Conservation (phyloP, 2,113 vertebrate species). For the Merops nubicus region DNA sequence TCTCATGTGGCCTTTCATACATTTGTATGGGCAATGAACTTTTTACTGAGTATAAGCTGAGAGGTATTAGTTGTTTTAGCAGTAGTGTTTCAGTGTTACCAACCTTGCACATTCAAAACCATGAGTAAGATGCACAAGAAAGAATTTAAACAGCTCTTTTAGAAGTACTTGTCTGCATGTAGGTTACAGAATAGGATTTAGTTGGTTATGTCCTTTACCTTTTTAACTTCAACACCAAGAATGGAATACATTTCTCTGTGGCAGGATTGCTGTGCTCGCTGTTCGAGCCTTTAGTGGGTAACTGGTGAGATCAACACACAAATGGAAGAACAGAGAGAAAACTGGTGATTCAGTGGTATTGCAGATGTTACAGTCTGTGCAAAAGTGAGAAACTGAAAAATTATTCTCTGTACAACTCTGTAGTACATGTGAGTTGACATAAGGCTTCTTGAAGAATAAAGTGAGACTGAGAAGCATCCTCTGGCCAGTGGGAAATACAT, state of each 20-base stretch:
- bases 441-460: background rate
- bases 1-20: background rate
- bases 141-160: background rate
- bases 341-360: background rate
- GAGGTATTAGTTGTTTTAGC: background rate
- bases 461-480: background rate
- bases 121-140: background rate
- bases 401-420: background rate
- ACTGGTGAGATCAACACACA: background rate
- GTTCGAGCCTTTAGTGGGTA: background rate
- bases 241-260: background rate
- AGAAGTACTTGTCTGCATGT: background rate
- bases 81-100: background rate
- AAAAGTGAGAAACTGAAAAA: background rate
- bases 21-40: background rate
- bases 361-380: background rate
- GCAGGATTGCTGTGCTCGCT: background rate
- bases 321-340: background rate
- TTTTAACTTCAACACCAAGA: background rate
- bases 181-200: background rate
- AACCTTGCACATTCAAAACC: background rate
- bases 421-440: background rate
- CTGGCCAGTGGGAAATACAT: background rate
- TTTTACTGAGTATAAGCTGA: background rate
- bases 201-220: background rate